Percentiles rank a stretch among this genome's conserved stretches.
Evolutionary conservation across 2,113 vertebrate species (phyloP).

Genomic region (Cepphus grylle): DNA sequence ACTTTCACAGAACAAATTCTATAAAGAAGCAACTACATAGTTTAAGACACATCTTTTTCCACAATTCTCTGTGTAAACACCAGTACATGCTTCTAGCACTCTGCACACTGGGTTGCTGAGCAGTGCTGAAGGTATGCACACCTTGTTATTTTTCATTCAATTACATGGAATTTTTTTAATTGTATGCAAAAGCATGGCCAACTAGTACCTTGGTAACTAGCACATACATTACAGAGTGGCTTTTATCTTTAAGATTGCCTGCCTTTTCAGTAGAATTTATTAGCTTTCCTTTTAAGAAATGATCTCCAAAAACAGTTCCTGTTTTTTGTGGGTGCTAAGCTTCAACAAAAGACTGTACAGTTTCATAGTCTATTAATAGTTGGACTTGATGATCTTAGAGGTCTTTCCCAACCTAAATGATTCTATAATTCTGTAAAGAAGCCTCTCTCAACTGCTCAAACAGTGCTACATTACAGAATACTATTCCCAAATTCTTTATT

Average conservation of each 20-base stretch:
- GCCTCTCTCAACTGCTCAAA: not conserved
- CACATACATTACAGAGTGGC: not conserved
- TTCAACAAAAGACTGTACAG: not conserved
- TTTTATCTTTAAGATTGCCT: not conserved
- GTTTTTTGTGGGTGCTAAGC: not conserved
- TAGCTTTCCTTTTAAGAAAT: not conserved
- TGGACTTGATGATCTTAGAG: not conserved
- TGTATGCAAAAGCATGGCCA: not conserved
- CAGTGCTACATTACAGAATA: not conserved
- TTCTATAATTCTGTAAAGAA: not conserved
- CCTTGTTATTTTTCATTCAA: not conserved
- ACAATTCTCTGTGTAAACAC: not conserved
- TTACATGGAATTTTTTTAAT: not conserved
- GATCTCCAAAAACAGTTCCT: not conserved
- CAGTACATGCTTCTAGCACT: not conserved
- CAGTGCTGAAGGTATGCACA: not conserved
- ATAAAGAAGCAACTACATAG: not conserved
- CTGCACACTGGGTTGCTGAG: not conserved
- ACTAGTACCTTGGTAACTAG: not conserved
- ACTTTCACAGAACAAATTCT: not conserved
- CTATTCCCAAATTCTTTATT: not conserved
- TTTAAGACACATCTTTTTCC: not conserved
- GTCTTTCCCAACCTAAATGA: not conserved
- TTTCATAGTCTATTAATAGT: not conserved
- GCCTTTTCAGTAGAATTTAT: not conserved